A percentile compares a stretch with the other conserved stretches of the same genome.
phyloP scores from a whole-genome alignment of 2,113 vertebrate genomes.

The Chamaea fasciata region DNA sequence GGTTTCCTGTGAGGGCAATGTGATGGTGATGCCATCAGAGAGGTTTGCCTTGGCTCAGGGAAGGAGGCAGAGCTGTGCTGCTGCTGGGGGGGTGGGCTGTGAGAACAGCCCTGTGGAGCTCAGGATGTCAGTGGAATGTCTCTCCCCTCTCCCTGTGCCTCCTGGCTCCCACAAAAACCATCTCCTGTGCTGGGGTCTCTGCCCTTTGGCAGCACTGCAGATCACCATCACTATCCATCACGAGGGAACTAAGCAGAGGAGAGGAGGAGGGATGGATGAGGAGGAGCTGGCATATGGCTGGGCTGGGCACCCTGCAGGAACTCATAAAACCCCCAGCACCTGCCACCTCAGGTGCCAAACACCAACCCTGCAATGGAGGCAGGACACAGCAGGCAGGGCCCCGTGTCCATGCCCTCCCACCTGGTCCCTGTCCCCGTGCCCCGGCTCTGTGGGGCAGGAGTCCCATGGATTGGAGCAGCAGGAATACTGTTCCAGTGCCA shows the following conservation, averaged over 20 bases:
- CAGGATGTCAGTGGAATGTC: rapidly evolving
- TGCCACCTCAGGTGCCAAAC: neutral
- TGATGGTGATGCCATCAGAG: neutral
- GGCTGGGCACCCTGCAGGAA: neutral
- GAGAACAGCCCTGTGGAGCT: neutral
- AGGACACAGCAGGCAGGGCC: neutral
- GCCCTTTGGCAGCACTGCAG: neutral
- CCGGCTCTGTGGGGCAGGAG: neutral
- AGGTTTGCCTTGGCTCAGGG: neutral
- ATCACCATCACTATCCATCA: neutral
- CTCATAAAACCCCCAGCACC: neutral
- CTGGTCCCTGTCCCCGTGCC: neutral
- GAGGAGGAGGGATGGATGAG: neutral
- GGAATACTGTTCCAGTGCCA: neutral
- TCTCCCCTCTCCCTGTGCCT: neutral
- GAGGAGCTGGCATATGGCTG: neutral
- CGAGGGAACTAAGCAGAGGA: rapidly evolving
- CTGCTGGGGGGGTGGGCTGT: rapidly evolving
- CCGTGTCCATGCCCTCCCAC: rapidly evolving
- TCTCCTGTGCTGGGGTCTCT: rapidly evolving
- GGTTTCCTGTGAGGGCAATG: rapidly evolving
- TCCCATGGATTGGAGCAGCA: rapidly evolving
- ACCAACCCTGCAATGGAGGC: rapidly evolving
- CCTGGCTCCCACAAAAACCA: neutral
- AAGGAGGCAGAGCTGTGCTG: neutral